Percentiles rank a stretch among this genome's conserved stretches.
phyloP scores from a whole-genome alignment of 2,797 vertebrate genomes.

The Chrosomus eos region DNA sequence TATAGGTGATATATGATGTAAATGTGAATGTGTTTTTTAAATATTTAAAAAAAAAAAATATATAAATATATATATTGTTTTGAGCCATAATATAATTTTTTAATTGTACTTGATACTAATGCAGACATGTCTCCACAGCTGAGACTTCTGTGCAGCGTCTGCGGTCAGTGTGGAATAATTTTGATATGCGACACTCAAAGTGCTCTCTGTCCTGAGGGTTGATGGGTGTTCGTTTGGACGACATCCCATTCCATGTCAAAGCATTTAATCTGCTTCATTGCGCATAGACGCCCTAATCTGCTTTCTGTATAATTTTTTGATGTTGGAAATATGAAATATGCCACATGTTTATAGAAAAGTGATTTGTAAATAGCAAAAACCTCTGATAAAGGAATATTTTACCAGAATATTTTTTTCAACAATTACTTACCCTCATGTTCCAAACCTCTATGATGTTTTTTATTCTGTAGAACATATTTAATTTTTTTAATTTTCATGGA shows the following conservation, averaged over 20 bases:
- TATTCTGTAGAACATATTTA: neutral
- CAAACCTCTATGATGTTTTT: neutral
- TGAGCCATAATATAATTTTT: neutral
- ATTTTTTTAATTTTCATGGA: too few relatives aligned
- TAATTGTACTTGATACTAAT: neutral
- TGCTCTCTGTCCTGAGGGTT: neutral
- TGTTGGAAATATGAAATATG: conserved; percentile 16
- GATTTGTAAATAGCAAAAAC: conserved; percentile 17
- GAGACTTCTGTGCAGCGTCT: neutral
- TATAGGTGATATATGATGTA: neutral
- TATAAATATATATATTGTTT: too few relatives aligned
- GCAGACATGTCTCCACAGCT: neutral
- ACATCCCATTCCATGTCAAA: conserved; percentile 19
- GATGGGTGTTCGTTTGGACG: conserved; percentile 27
- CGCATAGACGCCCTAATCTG: conserved; percentile 44
- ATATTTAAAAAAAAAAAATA: neutral
- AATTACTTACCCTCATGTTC: neutral
- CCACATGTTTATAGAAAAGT: conserved; percentile 10
- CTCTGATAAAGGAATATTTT: neutral
- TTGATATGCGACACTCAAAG: neutral
- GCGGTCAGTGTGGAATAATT: neutral
- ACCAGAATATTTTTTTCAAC: neutral
- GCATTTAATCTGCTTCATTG: conserved; percentile 51
- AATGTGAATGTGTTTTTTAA: neutral
- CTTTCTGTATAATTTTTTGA: conserved; percentile 36